A percentile compares a stretch with the other conserved stretches of the same genome.
phyloP scores from a whole-genome alignment of 2,113 vertebrate species.

The Cryptomyrus ogoouensis region DNA sequence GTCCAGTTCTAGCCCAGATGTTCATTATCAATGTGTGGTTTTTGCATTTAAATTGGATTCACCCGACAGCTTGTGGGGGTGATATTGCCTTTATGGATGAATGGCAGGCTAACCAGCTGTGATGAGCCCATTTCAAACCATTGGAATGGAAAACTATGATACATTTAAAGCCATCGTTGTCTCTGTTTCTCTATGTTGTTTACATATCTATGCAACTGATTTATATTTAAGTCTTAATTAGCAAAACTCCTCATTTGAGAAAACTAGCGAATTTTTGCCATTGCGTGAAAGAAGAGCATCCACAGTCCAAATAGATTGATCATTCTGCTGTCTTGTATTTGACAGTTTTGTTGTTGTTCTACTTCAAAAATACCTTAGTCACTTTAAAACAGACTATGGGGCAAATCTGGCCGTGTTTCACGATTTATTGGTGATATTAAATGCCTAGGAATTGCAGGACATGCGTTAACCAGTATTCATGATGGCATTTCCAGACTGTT shows the following conservation, averaged over 20 bases:
- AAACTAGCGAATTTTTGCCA: background rate
- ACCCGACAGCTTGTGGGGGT: constrained; percentile 8
- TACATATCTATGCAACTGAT: background rate
- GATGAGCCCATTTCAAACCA: background rate
- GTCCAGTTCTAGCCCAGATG: background rate
- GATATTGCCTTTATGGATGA: background rate
- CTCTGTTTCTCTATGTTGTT: background rate
- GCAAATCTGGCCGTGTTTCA: background rate
- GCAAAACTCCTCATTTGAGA: background rate
- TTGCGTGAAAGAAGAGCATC: background rate
- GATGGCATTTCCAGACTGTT: background rate
- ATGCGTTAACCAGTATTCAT: background rate
- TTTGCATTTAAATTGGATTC: constrained; percentile 14
- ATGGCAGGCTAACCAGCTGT: background rate
- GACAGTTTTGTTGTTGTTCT: background rate
- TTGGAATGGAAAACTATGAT: background rate
- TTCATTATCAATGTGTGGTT: background rate
- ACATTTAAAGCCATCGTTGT: background rate
- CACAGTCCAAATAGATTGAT: background rate
- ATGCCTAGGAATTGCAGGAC: background rate
- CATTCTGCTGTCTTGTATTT: background rate
- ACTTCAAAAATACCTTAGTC: background rate
- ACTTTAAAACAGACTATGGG: background rate
- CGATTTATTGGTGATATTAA: constrained; percentile 2
- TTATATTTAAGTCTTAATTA: background rate